Evolutionary conservation across 2,888 invertebrate genomes (phyloP), one percentile per base, ranked within the genome.

Genomic region (Hyalella azteca): DNA sequence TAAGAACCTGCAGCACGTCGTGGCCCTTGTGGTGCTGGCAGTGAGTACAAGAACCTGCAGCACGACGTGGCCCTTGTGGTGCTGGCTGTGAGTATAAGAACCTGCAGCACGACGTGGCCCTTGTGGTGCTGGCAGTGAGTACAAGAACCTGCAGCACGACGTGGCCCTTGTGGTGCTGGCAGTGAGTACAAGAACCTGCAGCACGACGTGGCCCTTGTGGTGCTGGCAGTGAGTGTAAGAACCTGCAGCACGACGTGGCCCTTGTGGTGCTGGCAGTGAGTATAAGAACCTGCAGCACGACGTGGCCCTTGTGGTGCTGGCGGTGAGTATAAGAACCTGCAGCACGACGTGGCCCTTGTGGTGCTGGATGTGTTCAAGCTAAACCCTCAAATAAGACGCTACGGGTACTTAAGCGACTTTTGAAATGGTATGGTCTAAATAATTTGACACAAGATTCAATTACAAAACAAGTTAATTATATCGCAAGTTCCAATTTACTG

Each of bases 51-150:
- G n/a, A 54, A 48, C 29, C 79, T 85, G 40, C 88, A 91, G 54
- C 41, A 80, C 39, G 83, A 85, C 36, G 81, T 85, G 3, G 85
- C 83, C 0, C 82, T 85, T 5, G 73, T 85, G 36, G 76, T 85
- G 60, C 79, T 85, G n/a, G 54, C 82, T 77, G 84, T 82, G 26
- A 66, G 66, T 36, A 26, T 26, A 48, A 2, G n/a, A 54, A 48
- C 29, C 79, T 85, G 40, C 88, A 91, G 54, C 41, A 80, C 39
- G 83, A 85, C 36, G 81, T 85, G 3, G 85, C 83, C 0, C 82
- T 85, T 5, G 73, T 85, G 36, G 76, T 85, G 60, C 79, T 85
- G n/a, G 54, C 82, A 78, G 84, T 82, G 26, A 66, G 66, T 36
- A 26, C 39, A 48, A 2, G n/a, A 54, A 48, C 29, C 79, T 85